These are phyloP conservation scores for Aphyosemion australe DNA, from an alignment of 2,113 vertebrate species.

Conservation along the genomic window DNA sequence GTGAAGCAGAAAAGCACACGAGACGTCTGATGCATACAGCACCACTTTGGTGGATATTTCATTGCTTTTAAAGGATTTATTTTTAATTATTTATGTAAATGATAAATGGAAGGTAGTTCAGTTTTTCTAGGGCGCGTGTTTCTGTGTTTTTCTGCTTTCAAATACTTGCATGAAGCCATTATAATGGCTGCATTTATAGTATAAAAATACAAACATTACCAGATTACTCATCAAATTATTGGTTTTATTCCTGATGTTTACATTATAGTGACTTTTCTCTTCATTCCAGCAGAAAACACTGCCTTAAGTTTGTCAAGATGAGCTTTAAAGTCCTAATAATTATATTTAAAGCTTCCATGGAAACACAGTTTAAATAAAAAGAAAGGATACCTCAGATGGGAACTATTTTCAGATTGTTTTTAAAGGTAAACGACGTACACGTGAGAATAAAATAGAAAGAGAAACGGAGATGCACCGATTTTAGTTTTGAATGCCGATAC, in stretches of 20 bases:
- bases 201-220: background rate
- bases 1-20: slow-evolving; percentile 2
- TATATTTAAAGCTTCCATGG: too few relatives aligned
- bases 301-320: background rate
- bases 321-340: background rate
- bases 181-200: background rate
- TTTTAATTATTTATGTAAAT: background rate
- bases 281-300: background rate
- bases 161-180: background rate
- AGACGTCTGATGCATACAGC: background rate
- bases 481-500: too few relatives aligned
- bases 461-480: too few relatives aligned
- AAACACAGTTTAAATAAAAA: slow-evolving; percentile 33
- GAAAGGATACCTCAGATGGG: background rate
- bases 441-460: too few relatives aligned
- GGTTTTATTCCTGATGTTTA: background rate
- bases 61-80: background rate
- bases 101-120: background rate
- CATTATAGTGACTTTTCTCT: too few relatives aligned
- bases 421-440: too few relatives aligned
- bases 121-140: background rate
- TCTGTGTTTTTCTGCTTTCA: background rate
- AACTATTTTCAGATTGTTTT: too few relatives aligned
- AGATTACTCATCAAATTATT: background rate
- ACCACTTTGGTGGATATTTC: background rate